phyloP scores from a whole-genome alignment of 2,113 vertebrate species.

The Trogon surrucura region DNA sequence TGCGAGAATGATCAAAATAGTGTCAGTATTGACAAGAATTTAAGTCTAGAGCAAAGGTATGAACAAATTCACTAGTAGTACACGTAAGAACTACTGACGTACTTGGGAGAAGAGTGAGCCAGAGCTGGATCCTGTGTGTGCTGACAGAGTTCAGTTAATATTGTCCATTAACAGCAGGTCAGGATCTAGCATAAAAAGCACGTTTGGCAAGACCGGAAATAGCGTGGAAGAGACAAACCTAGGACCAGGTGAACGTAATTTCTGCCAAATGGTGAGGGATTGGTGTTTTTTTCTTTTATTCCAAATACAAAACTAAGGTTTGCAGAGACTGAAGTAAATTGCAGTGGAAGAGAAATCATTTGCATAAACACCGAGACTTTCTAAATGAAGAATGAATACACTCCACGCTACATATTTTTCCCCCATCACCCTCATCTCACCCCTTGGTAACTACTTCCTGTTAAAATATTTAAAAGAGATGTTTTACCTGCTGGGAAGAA shows the following conservation, averaged over 20 bases:
- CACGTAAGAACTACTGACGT: background rate
- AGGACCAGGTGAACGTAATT: background rate
- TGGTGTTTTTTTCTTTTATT: background rate
- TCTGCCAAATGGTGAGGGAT: background rate
- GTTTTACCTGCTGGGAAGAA: background rate
- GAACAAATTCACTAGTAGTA: background rate
- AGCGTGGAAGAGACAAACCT: background rate
- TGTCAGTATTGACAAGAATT: background rate
- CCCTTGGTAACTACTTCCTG: background rate
- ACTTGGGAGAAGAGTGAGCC: background rate
- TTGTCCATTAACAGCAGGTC: background rate
- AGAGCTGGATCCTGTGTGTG: background rate
- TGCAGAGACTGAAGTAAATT: slow-evolving; percentile 5
- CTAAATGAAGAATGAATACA: background rate
- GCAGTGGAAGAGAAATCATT: background rate
- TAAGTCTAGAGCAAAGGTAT: background rate
- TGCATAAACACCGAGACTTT: background rate
- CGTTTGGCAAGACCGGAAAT: background rate
- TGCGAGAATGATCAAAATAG: background rate
- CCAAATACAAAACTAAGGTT: background rate
- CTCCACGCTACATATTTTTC: background rate
- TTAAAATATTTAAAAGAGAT: background rate
- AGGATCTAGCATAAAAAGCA: background rate
- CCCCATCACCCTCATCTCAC: background rate
- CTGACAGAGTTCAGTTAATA: background rate